These are phyloP conservation scores for Habroteleia sp. DNA, from an alignment of 2,888 invertebrate genomes.

Conservation along the genomic window DNA sequence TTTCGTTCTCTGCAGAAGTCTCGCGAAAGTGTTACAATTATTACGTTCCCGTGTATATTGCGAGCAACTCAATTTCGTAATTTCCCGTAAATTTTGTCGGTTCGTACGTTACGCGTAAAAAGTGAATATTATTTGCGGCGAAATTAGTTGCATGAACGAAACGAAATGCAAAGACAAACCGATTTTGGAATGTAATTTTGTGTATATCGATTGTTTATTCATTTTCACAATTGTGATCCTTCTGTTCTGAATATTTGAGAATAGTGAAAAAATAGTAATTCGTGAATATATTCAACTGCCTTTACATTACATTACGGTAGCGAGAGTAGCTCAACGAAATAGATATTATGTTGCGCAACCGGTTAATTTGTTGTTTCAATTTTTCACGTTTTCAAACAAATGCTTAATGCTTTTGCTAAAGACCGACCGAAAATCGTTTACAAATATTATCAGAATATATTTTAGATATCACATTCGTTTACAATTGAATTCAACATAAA, in stretches of 20 bases:
- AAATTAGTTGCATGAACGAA: conserved; percentile 23
- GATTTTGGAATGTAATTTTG: conserved; percentile 15
- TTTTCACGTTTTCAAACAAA: neutral
- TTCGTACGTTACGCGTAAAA: conserved; percentile 17
- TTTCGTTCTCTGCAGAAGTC: conserved; percentile 25
- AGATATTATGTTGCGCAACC: conserved; percentile 8
- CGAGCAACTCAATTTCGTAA: conserved; percentile 24
- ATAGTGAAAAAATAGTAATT: conserved; percentile 53
- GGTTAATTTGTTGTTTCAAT: neutral
- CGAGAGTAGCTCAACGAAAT: conserved; percentile 23
- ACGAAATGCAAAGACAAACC: conserved; percentile 21
- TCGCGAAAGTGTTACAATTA: conserved; percentile 26
- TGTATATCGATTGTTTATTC: neutral
- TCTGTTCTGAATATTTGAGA: conserved; percentile 40
- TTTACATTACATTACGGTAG: conserved; percentile 20
- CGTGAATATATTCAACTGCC: conserved; percentile 41
- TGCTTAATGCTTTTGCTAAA: neutral
- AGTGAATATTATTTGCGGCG: conserved; percentile 15
- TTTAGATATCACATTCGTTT: conserved; percentile 34
- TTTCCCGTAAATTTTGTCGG: conserved; percentile 5
- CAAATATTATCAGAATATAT: neutral
- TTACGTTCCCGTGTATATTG: neutral
- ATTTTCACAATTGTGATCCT: conserved; percentile 5
- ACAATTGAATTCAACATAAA: conserved; percentile 15
- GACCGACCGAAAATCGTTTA: conserved; percentile 3